Evolutionary conservation across 1,140 invertebrate species (phyloP).

Genomic region (Apis florea): DNA sequence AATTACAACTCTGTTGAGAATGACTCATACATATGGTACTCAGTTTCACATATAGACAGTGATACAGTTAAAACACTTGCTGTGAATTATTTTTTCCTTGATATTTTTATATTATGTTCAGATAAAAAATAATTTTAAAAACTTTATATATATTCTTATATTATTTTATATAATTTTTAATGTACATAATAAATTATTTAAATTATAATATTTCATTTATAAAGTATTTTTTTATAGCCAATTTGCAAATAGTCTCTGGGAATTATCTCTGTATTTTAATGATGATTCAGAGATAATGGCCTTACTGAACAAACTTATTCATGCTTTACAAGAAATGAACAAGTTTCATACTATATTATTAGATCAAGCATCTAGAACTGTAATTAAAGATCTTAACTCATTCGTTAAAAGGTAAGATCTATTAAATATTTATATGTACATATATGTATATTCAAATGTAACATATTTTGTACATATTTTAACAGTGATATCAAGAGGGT

Average conservation of each 20-base stretch:
- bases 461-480: constrained; percentile 29
- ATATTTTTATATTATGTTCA: background rate
- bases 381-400: constrained; percentile 92
- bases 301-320: constrained; percentile 87
- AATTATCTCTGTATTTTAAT: constrained; percentile 88
- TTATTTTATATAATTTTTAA: constrained; percentile 11
- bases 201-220: background rate
- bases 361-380: constrained; percentile 93
- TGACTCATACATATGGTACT: constrained; percentile 66
- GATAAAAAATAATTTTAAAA: background rate
- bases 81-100: constrained; percentile 1
- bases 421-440: background rate
- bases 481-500: constrained; percentile 92
- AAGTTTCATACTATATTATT: constrained; percentile 94
- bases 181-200: constrained; percentile 56
- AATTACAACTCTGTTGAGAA: constrained; percentile 57
- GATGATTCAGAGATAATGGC: constrained; percentile 86
- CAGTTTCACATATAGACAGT: constrained; percentile 57
- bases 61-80: background rate
- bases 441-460: background rate
- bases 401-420: constrained; percentile 90
- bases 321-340: constrained; percentile 91
- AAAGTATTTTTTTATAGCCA: constrained; percentile 80
- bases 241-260: constrained; percentile 92
- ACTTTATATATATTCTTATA: background rate